These are phyloP conservation scores for Drosophila sucinea DNA, from an alignment of 1,140 invertebrate genomes.

Conservation along the genomic window DNA sequence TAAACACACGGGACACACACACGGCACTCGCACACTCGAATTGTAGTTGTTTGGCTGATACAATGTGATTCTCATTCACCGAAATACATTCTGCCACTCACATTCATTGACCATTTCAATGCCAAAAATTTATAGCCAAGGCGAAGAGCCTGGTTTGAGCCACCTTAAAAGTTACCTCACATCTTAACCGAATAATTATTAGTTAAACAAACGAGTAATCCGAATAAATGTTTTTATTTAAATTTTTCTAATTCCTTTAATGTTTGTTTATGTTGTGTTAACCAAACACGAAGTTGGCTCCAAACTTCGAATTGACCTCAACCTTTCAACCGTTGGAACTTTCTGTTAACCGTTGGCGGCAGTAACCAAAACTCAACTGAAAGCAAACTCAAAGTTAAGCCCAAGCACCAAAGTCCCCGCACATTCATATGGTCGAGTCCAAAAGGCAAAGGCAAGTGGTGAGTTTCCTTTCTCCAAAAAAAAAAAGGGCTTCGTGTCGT, in stretches of 20 bases:
- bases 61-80: neutral
- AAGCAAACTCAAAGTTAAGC: slow-evolving; percentile 20
- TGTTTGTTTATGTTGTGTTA: slow-evolving; percentile 37
- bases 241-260: slow-evolving; percentile 27
- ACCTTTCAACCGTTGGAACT: slow-evolving; percentile 42
- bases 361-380: slow-evolving; percentile 80
- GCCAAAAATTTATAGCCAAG: neutral
- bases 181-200: neutral
- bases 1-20: slow-evolving; percentile 14
- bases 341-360: slow-evolving; percentile 67
- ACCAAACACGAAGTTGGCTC: slow-evolving; percentile 40
- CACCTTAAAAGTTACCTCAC: neutral
- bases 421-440: neutral
- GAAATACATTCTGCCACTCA: neutral
- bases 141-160: neutral
- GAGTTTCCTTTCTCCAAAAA: slow-evolving; percentile 35
- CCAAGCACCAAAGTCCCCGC: slow-evolving; percentile 15
- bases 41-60: slow-evolving; percentile 7
- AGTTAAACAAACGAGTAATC: neutral
- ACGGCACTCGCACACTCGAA: neutral
- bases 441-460: slow-evolving; percentile 51
- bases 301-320: neutral
- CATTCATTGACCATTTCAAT: slow-evolving; percentile 4
- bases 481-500: slow-evolving; percentile 20
- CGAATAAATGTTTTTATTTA: neutral